A percentile compares a stretch with the other conserved stretches of the same genome.
These are phyloP conservation scores for Diaphora mendica DNA, from an alignment of 2,888 invertebrate genomes.

Conservation along the genomic window DNA sequence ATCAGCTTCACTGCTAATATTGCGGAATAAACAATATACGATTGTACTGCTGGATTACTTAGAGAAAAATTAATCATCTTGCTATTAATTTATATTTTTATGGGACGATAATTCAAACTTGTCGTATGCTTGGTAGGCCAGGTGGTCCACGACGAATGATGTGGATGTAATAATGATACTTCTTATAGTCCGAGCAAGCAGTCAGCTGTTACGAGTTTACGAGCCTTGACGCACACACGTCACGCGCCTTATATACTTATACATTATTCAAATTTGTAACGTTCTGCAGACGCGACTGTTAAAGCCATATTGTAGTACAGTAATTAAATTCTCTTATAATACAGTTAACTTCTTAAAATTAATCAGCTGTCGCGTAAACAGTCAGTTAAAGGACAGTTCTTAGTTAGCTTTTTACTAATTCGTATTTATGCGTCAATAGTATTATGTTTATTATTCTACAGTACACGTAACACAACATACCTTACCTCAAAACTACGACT, in stretches of 20 bases:
- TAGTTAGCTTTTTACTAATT: neutral
- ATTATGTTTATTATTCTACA: neutral
- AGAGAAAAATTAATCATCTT: neutral
- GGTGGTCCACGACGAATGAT: neutral
- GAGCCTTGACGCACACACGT: no score
- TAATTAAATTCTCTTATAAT: no score
- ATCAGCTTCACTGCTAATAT: slow-evolving; percentile 14
- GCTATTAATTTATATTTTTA: neutral
- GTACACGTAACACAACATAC: neutral
- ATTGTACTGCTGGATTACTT: slow-evolving; percentile 2
- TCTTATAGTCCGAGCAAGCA: no score
- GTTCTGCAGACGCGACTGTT: no score
- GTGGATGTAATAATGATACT: neutral
- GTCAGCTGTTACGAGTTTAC: no score
- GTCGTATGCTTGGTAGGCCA: neutral
- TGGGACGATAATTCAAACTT: neutral
- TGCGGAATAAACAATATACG: slow-evolving; percentile 12
- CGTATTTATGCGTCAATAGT: no score
- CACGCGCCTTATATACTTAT: no score
- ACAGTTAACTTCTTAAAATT: no score
- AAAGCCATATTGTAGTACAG: no score
- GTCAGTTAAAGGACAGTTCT: neutral
- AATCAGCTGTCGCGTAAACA: no score
- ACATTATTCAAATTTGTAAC: no score
- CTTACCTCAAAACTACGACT: neutral